Conservation (phyloP, 2,797 vertebrate genomes). For the Arnoldichthys spilopterus region DNA sequence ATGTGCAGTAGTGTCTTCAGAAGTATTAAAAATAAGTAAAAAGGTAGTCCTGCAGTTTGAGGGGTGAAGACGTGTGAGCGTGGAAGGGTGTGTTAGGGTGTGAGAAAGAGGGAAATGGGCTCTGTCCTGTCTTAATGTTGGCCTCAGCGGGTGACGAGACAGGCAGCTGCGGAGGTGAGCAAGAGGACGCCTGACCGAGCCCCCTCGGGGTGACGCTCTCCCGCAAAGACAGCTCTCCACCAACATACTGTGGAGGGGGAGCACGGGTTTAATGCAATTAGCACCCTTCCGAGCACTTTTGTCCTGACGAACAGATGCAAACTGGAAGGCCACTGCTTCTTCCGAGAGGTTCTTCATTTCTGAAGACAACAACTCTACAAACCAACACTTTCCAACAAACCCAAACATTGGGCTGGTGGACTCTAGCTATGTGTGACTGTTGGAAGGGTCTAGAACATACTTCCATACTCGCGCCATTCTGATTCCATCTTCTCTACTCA, state of each 20-base stretch:
- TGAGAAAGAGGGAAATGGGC: constrained; percentile 60
- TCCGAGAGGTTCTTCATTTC: constrained; percentile 17
- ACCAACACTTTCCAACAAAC: not conserved
- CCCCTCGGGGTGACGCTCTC: constrained; percentile 71
- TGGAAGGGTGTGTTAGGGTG: constrained; percentile 17
- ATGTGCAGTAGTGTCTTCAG: not conserved
- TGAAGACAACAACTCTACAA: not conserved
- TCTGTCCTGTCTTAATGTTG: constrained; percentile 59
- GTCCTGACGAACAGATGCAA: constrained; percentile 81
- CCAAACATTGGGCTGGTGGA: not conserved
- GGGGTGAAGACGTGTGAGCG: not conserved
- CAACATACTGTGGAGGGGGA: constrained; percentile 64
- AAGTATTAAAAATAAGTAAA: too few relatives aligned
- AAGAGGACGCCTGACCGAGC: constrained; percentile 73
- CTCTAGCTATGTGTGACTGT: not conserved
- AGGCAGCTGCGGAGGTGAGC: constrained; percentile 84
- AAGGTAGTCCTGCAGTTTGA: not conserved
- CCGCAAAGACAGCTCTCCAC: constrained; percentile 49
- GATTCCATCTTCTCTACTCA: not conserved
- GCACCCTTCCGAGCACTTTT: constrained; percentile 83
- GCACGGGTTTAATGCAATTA: constrained; percentile 78
- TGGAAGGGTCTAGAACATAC: not conserved
- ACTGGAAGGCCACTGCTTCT: constrained; percentile 72
- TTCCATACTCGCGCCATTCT: not conserved
- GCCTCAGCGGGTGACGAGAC: constrained; percentile 72